Conservation (phyloP, 2,113 vertebrate species). For the Cyanoramphus novaezelandiae region DNA sequence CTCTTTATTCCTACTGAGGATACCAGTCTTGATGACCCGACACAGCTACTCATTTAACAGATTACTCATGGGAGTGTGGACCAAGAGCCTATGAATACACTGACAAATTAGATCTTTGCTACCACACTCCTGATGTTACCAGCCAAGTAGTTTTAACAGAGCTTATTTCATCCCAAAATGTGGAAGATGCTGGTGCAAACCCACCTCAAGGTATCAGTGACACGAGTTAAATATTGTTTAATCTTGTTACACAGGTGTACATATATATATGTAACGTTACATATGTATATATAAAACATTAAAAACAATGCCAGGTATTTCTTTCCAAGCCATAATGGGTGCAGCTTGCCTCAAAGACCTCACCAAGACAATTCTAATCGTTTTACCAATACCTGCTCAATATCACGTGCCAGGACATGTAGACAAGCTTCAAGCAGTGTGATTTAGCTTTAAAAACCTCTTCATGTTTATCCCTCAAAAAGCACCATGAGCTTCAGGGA, state of each 20-base stretch:
- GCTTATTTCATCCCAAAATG: not conserved
- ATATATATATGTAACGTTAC: not conserved
- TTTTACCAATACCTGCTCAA: not conserved
- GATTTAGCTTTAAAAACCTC: not conserved
- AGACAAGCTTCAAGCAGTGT: not conserved
- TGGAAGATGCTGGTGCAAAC: not conserved
- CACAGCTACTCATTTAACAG: not conserved
- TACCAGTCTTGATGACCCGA: not conserved
- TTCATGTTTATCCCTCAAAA: not conserved
- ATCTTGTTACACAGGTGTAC: not conserved
- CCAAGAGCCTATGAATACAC: not conserved
- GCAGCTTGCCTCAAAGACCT: not conserved
- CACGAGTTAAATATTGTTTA: not conserved
- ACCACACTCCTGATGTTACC: not conserved
- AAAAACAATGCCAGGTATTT: not conserved
- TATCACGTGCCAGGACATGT: not conserved
- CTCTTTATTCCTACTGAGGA: slow-evolving; percentile 16
- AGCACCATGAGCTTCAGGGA: not conserved
- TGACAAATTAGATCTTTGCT: not conserved
- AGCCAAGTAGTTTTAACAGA: not conserved
- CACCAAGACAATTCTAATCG: not conserved
- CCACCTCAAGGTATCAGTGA: not conserved
- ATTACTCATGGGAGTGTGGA: not conserved
- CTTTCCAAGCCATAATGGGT: not conserved
- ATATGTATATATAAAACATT: not conserved